Evolutionary conservation across 2,113 vertebrate species (phyloP).

Genomic region (Myiozetetes cayanensis): DNA sequence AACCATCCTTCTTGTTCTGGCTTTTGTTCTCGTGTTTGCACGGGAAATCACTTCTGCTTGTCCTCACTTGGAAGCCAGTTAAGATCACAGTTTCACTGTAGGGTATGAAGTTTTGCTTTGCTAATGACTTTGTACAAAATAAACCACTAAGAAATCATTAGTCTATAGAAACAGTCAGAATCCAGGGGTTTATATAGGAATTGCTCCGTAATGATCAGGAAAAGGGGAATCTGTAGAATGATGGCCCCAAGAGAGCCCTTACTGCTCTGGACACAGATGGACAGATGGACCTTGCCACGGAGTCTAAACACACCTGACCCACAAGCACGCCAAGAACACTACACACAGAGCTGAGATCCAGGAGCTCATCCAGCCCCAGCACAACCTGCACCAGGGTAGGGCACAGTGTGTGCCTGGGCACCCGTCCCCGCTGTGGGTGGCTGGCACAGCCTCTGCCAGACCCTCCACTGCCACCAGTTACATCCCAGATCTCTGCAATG

Average conservation of each 20-base stretch:
- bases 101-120: not conserved
- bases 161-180: not conserved
- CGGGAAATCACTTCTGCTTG: not conserved
- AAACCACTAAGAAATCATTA: not conserved
- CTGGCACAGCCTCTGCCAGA: accelerated
- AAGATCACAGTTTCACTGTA: not conserved
- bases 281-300: accelerated
- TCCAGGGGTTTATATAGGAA: not conserved
- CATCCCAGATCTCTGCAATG: not conserved
- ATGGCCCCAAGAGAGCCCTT: not conserved
- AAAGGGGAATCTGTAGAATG: not conserved
- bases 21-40: not conserved
- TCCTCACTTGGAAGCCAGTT: not conserved
- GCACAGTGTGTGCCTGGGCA: not conserved
- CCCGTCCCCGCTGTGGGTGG: not conserved
- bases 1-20: not conserved
- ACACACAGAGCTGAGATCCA: not conserved
- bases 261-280: accelerated
- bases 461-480: not conserved
- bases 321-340: not conserved
- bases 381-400: not conserved
- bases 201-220: not conserved
- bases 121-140: not conserved
- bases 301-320: not conserved
- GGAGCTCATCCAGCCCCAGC: not conserved